Conservation (phyloP, 2,113 vertebrate species). For the Todiramphus chloris region DNA sequence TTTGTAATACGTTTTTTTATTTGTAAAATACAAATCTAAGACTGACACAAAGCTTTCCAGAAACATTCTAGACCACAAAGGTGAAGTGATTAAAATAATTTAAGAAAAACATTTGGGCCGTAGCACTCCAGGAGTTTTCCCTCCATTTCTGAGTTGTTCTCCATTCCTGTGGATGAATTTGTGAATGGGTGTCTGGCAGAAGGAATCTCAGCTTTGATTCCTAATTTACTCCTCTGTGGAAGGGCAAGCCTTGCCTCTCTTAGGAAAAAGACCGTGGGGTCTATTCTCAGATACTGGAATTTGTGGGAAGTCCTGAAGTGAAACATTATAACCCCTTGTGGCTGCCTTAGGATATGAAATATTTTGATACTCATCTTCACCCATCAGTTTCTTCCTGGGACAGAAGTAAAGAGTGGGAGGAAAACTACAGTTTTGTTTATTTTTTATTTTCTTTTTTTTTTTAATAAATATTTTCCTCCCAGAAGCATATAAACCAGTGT, state of each 20-base stretch:
- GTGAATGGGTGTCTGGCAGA: neutral
- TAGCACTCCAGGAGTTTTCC: neutral
- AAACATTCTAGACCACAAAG: neutral
- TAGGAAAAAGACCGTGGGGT: neutral
- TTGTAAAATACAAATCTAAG: neutral
- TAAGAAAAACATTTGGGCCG: neutral
- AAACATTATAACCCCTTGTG: neutral
- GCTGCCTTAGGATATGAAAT: neutral
- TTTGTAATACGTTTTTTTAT: neutral
- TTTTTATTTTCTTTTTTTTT: neutral
- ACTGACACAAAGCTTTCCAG: neutral
- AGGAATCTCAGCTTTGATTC: neutral
- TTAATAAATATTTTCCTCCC: neutral
- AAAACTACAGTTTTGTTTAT: neutral
- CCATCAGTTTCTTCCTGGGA: neutral
- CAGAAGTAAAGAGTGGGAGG: neutral
- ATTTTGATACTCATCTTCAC: neutral
- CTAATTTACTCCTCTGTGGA: neutral
- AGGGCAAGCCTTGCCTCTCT: neutral
- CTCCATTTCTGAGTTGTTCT: neutral
- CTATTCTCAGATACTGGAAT: neutral
- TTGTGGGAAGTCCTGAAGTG: neutral
- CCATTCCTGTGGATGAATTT: neutral
- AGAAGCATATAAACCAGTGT: neutral
- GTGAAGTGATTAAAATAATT: neutral